Conservation (phyloP, 1,140 invertebrate species). For the Tetragonula clypearis region DNA sequence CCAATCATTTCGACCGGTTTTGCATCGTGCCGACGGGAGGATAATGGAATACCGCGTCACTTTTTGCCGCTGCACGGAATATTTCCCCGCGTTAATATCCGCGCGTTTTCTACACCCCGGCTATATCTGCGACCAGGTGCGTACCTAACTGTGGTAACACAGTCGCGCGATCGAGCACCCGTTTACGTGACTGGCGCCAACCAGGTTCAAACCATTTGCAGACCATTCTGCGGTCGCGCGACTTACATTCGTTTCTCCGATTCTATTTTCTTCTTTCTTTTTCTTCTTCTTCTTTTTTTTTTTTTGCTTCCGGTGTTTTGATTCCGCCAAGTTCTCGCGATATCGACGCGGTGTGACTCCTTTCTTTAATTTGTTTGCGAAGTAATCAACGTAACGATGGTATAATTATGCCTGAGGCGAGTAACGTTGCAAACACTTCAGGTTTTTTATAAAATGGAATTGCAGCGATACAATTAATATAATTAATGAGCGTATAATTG, state of each 20-base stretch:
- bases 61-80: constrained; percentile 76
- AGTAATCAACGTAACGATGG: background rate
- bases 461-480: too few relatives aligned
- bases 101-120: constrained; percentile 59
- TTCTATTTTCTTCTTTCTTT: background rate
- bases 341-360: background rate
- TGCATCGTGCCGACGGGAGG: constrained; percentile 75
- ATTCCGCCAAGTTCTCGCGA: background rate
- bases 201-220: background rate
- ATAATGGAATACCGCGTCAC: constrained; percentile 78
- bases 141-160: constrained; percentile 38
- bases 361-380: background rate
- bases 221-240: background rate
- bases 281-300: too few relatives aligned
- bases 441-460: too few relatives aligned
- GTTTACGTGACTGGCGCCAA: constrained; percentile 5
- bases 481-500: too few relatives aligned
- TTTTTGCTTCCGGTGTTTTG: rapidly evolving
- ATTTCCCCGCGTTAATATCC: constrained; percentile 76
- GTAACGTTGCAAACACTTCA: too few relatives aligned
- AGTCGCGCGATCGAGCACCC: background rate
- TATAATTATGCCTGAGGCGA: too few relatives aligned
- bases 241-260: background rate
- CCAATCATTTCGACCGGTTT: constrained; percentile 80
- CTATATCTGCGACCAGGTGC: constrained; percentile 53